Evolutionary conservation across 2,888 invertebrate species (phyloP), one percentile per base, ranked within the genome.

Genomic region (Peribatodes rhomboidaria): DNA sequence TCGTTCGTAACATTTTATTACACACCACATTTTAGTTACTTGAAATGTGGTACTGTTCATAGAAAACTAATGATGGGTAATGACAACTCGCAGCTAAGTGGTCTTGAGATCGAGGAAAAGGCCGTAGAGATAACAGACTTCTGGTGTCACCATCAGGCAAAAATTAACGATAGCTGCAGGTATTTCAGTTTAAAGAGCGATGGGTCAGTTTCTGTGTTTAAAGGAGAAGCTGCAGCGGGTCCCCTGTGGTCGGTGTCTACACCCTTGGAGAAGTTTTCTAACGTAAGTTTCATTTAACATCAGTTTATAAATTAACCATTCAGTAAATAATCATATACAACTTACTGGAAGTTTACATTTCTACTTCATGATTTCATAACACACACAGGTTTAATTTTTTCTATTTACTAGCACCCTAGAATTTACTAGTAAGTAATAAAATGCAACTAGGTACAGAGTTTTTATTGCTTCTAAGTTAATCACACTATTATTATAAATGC

Each of bases 81-180:
- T 88, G 97, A 97, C 82, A 94, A 94, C 76, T 96, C 96, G 63
- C 95, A 95, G 71, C 88, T 97, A 68, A 95, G 94, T 80, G 97
- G 96, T 35, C 89, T 97, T 57, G 95, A 96, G 86, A 95, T 97
- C 69, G 95, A 96, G 71, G 96, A 96, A 80, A 96, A 96, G 80
- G 95, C 96, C 9, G 93, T 96, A 3, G 96, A 97, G 85, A 94
- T 95, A 31, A 96, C 96, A 35, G 97, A 97, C 83, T 97, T 96
- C 84, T 97, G 97, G 97, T 94, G 94, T 42, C 96, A 94, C 77
- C 96, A 94, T 91, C 94, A 87, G 82, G 96, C 96, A 2, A 94
- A 87, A 60, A 92, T 96, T 58, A 92, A 90, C 55, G 94, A 94
- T 72, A 91, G 94, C 65, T 95, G 94, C 69, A 85, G 89, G 70